Evolutionary conservation across 2,888 invertebrate species (phyloP), one percentile per base, ranked within the genome.

Genomic region (Epistrophe eligans): DNA sequence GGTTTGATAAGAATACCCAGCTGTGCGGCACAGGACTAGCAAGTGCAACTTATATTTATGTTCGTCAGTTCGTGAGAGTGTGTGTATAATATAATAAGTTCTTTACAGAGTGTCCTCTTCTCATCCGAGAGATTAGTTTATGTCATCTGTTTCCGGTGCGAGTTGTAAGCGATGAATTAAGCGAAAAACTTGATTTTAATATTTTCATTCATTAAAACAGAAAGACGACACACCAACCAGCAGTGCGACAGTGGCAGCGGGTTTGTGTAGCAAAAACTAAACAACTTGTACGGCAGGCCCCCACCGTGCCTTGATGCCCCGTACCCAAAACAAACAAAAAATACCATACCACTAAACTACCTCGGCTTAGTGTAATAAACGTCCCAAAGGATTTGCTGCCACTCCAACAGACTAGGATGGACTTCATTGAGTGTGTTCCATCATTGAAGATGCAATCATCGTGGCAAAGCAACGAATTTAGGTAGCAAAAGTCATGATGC

Each of bases 131-230:
- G 76, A 84, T 80, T 77, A 81, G 77, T 80, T 84, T 84, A 81
- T 77, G 84, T 84, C 80, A 84, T 80, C 80, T 72, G 80, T 84
- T 77, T 84, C 84, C 84, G 80, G 84, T 84, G 77, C 55, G 38
- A 71, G 60, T 81, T 80, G 72, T 77, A 77, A 79, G 81, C 80
- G 72, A 80, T 66, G 72, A 81, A 79, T 79, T 84, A 76, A 84
- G 50, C 71, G 79, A 84, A 79, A 84, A 84, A 84, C 79, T 79
- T 71, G 84, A 80, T 80, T 80, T 84, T 77, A 84, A 80, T 81
- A 84, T 84, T 80, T 84, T 72, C 71, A 80, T 84, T 84, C 80
- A 79, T 84, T 79, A 80, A 84, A 84, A 64, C 79, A 74, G 70
- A 55, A 66, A 84, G 67, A 52, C 58, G 60, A 64, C 48, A 64